Evolutionary conservation across 2,113 vertebrate species (phyloP).

Genomic region (Malurus cyaneus): DNA sequence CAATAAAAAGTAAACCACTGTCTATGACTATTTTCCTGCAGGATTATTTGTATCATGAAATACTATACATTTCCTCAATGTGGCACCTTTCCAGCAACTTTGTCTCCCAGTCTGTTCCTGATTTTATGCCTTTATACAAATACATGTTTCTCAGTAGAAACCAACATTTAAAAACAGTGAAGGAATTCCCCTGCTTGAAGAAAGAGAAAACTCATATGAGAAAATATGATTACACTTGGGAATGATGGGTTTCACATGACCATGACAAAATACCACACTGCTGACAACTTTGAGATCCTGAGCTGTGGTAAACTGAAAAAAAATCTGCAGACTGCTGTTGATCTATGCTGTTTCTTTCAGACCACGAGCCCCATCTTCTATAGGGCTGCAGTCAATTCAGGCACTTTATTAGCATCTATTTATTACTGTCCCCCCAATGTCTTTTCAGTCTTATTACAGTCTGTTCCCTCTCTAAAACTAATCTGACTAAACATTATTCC

Average conservation of each 20-base stretch:
- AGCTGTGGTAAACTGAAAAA: not conserved
- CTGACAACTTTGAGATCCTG: not conserved
- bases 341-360: not conserved
- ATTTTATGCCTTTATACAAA: conserved; percentile 28
- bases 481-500: not conserved
- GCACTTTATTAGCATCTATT: not conserved
- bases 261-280: not conserved
- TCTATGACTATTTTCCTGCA: conserved; percentile 28
- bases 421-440: not conserved
- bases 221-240: not conserved
- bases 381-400: not conserved
- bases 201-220: not conserved
- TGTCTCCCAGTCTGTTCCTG: not conserved
- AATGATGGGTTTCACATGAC: conserved; percentile 17
- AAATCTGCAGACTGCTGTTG: not conserved
- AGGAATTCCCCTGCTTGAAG: conserved; percentile 39
- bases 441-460: not conserved
- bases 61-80: not conserved
- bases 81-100: conserved; percentile 38
- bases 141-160: not conserved
- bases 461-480: not conserved
- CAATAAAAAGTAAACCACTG: conserved; percentile 16
- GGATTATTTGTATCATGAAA: conserved; percentile 22
- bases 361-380: not conserved
- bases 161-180: conserved; percentile 32